A percentile compares a stretch with the other conserved stretches of the same genome.
phyloP scores from a whole-genome alignment of 2,888 invertebrate species.

The Myopa testacea region DNA sequence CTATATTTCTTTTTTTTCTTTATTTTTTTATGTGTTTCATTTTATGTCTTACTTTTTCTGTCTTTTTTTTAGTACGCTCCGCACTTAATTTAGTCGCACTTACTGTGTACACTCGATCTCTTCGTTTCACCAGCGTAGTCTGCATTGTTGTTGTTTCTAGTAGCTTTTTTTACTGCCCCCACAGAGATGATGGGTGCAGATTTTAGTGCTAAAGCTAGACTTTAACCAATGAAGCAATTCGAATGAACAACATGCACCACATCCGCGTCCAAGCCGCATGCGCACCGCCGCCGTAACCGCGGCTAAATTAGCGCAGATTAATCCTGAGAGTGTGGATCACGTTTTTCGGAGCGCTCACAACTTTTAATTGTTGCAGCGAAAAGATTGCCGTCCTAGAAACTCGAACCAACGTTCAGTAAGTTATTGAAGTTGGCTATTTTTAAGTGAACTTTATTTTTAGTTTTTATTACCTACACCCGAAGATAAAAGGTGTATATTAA shows the following conservation, averaged over 20 bases:
- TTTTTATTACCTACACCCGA: no score
- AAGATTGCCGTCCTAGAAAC: no score
- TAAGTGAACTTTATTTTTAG: no score
- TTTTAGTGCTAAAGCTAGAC: constrained; percentile 7
- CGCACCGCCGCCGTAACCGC: constrained; percentile 12
- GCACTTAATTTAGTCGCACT: constrained; percentile 55
- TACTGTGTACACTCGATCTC: constrained; percentile 45
- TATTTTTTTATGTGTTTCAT: constrained; percentile 44
- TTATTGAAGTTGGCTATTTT: no score
- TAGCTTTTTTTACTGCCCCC: constrained; percentile 4
- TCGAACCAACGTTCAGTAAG: no score
- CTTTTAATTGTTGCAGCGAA: neutral
- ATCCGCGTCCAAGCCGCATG: neutral
- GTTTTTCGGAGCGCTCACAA: constrained; percentile 21
- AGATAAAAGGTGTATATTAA: no score
- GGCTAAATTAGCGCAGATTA: constrained; percentile 35
- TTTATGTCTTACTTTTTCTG: constrained; percentile 40
- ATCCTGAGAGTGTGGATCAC: constrained; percentile 32
- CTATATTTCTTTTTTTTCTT: no score
- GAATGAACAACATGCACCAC: neutral
- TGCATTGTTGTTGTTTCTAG: constrained; percentile 16
- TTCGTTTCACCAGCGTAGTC: neutral
- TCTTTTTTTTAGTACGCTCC: constrained; percentile 44
- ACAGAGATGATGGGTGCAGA: neutral
- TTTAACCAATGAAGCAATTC: constrained; percentile 21